These are phyloP conservation scores for Gorilla gorilla DNA, from an alignment of 2,113 vertebrate species.

Conservation along the genomic window DNA sequence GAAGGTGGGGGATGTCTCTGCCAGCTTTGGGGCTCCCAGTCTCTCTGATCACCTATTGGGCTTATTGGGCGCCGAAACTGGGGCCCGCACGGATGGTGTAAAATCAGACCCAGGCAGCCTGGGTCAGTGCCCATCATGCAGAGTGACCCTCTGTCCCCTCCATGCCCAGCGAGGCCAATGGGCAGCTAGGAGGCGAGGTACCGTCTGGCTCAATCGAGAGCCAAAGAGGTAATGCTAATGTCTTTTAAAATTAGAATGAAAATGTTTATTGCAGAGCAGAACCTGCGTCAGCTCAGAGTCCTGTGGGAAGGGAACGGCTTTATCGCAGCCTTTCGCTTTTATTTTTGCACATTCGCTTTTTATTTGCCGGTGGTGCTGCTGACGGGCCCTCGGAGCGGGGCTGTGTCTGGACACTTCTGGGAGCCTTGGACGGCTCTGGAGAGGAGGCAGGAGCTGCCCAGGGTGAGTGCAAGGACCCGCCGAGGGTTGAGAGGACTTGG, in stretches of 20 bases:
- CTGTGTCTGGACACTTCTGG: background rate
- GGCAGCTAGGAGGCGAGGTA: background rate
- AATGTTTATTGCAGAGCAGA: constrained; percentile 77
- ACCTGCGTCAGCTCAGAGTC: constrained; percentile 75
- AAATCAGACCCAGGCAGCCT: background rate
- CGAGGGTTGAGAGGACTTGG: background rate
- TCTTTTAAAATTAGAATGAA: constrained; percentile 80
- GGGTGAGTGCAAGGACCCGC: constrained; percentile 40
- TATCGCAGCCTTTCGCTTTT: constrained; percentile 66
- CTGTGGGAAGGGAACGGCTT: constrained; percentile 78
- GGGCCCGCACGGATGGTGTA: background rate
- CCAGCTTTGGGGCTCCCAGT: background rate
- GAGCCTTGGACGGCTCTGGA: background rate
- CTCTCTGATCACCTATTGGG: background rate
- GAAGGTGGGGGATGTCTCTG: background rate
- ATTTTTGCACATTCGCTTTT: constrained; percentile 75
- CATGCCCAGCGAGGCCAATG: background rate
- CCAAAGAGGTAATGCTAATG: constrained; percentile 76
- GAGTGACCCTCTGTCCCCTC: background rate
- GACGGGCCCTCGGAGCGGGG: constrained; percentile 35
- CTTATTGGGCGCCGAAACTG: background rate
- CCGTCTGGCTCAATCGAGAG: constrained; percentile 49
- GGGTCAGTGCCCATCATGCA: background rate
- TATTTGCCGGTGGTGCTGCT: constrained; percentile 56
- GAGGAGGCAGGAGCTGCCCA: background rate